Evolutionary conservation across 30 jellyfish, hydroid and myxozoan genomes (phyloP).

Genomic region (Turritopsis rubra): DNA sequence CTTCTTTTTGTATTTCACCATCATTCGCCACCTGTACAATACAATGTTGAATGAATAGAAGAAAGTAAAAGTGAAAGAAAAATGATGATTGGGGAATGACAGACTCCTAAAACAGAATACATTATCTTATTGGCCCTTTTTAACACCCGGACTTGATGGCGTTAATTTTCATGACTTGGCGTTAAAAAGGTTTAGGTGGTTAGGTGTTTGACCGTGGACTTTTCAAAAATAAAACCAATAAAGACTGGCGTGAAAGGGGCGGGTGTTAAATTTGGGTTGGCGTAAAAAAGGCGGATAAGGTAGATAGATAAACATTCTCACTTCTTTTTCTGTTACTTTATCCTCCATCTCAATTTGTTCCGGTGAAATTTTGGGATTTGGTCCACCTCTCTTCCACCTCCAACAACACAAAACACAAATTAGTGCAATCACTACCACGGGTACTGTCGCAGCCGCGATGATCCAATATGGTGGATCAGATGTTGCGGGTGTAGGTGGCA

Average conservation of each 20-base stretch:
- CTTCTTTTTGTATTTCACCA: not conserved
- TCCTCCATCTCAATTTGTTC: constrained; percentile 60
- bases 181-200: too few relatives aligned
- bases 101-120: too few relatives aligned
- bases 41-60: not conserved
- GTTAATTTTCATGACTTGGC: too few relatives aligned
- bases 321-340: constrained; percentile 13
- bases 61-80: too few relatives aligned
- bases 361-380: constrained; percentile 42
- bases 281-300: too few relatives aligned
- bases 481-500: constrained; percentile 36
- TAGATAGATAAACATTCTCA: not conserved
- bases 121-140: too few relatives aligned
- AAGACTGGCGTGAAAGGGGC: too few relatives aligned
- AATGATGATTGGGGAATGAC: too few relatives aligned
- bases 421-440: constrained; percentile 39
- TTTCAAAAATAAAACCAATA: too few relatives aligned
- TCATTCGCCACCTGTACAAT: not conserved
- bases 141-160: too few relatives aligned
- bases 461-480: constrained; percentile 48
- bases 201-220: too few relatives aligned
- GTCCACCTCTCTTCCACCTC: constrained; percentile 89
- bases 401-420: constrained; percentile 43
- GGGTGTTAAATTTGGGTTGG: too few relatives aligned
- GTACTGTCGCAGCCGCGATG: constrained; percentile 72